Evolutionary conservation across 2,797 vertebrate species (phyloP), one percentile per base, ranked within the genome.

Genomic region (Cyprinodon diabolis): DNA sequence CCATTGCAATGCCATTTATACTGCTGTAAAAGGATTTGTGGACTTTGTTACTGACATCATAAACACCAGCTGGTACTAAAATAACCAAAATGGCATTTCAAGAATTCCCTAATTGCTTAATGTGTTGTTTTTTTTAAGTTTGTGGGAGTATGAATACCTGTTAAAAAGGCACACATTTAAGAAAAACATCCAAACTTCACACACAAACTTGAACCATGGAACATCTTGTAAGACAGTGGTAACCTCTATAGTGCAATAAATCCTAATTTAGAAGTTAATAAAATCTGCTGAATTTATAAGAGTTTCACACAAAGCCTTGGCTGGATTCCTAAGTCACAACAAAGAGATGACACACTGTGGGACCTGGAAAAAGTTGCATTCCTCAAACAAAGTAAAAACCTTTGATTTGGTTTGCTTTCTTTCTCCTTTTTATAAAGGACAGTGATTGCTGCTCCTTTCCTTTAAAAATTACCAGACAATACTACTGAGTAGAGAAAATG

Each of bases 121-220:
- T 35, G 25, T 58, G 30, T 30, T 30, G 56, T 2, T 3, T 58
- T 58, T 57, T 58, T 35, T 58, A 6, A 58, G 35, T 58, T 58
- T 58, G 14, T 58, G 56, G 56, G 25, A 58, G 56, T 35, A 13
- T 58, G 13, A 58, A 30, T 58, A 58, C 14, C 56, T 58, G 56
- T 23, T 35, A 58, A 58, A 58, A 58, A 35, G 56, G 56, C 30
- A 58, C 56, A 17, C 25, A 35, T 58, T 68, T 88, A 88, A 75
- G 91, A 87, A 91, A 81, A 66, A 69, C 85, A 71, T 75, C 84
- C 78, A 74, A 68, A 72, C 86, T 58, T 58, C 56, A 58, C 25
- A 57, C 25, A 57, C 15, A 58, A 35, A 17, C 35, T 35, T 58
- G 30, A 58, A 58, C 25, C 35, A 58, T 25, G 6, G 30, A 58